These are phyloP conservation scores for Spheniscus humboldti DNA, from an alignment of 2,797 vertebrate genomes.

Conservation along the genomic window DNA sequence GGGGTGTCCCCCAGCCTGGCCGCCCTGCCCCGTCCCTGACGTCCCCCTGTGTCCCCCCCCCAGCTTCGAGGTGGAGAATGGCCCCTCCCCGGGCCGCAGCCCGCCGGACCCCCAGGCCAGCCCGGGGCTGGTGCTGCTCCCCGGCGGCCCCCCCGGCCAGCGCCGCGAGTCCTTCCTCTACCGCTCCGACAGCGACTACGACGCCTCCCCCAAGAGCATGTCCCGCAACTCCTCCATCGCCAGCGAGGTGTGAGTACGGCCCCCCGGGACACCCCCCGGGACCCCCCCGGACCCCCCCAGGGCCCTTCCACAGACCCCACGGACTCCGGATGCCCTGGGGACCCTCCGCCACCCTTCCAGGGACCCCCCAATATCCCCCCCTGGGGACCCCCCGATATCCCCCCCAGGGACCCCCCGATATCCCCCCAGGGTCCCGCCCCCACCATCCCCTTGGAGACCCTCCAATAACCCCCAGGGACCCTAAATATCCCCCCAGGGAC, in stretches of 20 bases:
- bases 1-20: not conserved
- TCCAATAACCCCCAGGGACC: too few species aligned
- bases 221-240: conserved; percentile 88
- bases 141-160: conserved; percentile 84
- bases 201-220: conserved; percentile 84
- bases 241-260: conserved; percentile 86
- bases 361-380: too few species aligned
- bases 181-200: conserved; percentile 91
- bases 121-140: conserved; percentile 87
- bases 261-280: not conserved
- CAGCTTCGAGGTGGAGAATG: conserved; percentile 91
- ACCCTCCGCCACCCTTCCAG: too few species aligned
- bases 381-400: too few species aligned
- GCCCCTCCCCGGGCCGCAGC: conserved; percentile 83
- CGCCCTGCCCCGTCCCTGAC: not conserved
- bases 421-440: too few species aligned
- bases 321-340: too few species aligned
- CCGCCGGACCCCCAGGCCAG: conserved; percentile 91
- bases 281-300: not conserved
- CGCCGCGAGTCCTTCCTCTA: conserved; percentile 93
- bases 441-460: too few species aligned
- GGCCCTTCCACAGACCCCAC: too few species aligned
- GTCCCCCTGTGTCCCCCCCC: not conserved
- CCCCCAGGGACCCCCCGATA: too few species aligned
- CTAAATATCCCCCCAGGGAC: too few species aligned